Base-by-base conservation (phyloP, 2,113 vertebrate species). In the Platycercus adscitus region DNA sequence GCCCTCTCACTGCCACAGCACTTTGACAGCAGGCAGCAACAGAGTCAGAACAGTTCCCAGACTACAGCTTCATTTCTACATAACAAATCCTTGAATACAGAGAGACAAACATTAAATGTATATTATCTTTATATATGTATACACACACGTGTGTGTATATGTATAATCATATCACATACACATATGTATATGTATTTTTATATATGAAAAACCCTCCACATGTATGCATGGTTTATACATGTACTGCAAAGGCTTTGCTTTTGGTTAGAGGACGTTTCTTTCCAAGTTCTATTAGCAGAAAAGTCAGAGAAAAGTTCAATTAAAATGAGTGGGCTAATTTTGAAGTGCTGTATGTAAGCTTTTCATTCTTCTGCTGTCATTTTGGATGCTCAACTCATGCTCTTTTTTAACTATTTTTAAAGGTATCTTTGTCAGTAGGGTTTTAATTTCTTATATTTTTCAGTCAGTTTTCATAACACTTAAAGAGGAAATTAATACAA, bases 11-110 rank as follows among this genome's bases (percentile, higher is more conserved):
- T 31, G 44, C 31, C 37, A 31, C 35, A 53, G 43, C 6, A 15
- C 28, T 25, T 13, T 4, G 3, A 37, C 17, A 4, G 2, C 81
- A 61, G 33, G 13, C 1, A 0, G 37, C 31, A 31, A 20, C 28
- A n/a, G 20, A 26, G 28, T 28, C 53, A 68, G 47, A 44, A 50
- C 16, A 33, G 61, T 29, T 58, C 44, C 52, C 37, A 58, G 52
- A 52, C 15, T 47, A 10, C 26, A 31, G 31, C 7, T 81, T 75
- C 17, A 19, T 43, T 60, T 52, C n/a, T 55, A 15, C 7, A 1
- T 10, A 39, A 58, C 25, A 76, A 91, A 25, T 18, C 8, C 41
- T n/a, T 17, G 10, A 50, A 46, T 46, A 68, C 13, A 82, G 33
- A 73, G 5, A 49, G 29, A 56, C 16, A 78, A 47, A 47, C 6